phyloP scores from a whole-genome alignment of 2,113 vertebrate species.

The Mirounga angustirostris region DNA sequence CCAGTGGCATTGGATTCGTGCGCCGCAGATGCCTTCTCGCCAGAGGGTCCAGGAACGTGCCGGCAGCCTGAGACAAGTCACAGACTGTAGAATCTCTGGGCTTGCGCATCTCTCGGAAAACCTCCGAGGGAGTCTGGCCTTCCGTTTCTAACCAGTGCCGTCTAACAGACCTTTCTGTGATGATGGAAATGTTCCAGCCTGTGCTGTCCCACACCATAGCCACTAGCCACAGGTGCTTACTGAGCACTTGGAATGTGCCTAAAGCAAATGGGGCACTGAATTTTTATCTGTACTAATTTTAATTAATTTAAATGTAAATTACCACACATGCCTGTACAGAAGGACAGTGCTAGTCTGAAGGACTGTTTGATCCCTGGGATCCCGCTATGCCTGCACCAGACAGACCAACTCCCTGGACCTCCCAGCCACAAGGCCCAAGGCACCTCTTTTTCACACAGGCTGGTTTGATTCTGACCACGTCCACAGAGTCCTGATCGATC shows the following conservation, averaged over 20 bases:
- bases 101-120: neutral
- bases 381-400: neutral
- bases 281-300: neutral
- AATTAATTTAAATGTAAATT: neutral
- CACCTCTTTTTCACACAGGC: neutral
- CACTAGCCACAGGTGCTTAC: neutral
- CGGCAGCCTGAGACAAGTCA: neutral
- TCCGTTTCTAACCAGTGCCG: neutral
- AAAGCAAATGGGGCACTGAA: neutral
- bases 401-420: neutral
- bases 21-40: neutral
- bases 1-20: constrained; percentile 1
- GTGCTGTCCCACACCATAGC: neutral
- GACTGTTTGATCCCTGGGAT: neutral
- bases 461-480: constrained; percentile 14
- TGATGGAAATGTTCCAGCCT: neutral
- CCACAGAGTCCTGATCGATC: neutral
- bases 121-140: neutral
- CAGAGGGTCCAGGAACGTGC: neutral
- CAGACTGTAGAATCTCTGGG: neutral
- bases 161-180: neutral
- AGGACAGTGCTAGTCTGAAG: neutral
- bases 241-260: neutral
- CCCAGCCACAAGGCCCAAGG: neutral
- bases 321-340: rapidly evolving